These are phyloP conservation scores for Calameuta idolon DNA, from an alignment of 2,888 invertebrate genomes.

Conservation along the genomic window DNA sequence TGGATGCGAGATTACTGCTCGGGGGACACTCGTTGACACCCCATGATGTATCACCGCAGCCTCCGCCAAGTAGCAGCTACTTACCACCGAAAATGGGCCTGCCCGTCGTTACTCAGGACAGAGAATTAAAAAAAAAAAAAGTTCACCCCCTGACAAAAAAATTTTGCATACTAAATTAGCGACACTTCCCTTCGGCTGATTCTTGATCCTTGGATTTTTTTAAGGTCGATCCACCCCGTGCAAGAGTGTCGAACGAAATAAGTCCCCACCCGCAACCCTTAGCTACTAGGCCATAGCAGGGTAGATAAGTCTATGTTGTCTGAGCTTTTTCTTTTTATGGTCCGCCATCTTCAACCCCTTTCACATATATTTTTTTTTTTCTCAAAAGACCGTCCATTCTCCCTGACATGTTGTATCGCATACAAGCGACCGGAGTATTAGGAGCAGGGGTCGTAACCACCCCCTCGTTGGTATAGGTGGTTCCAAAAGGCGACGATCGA, in stretches of 20 bases:
- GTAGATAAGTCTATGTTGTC: slow-evolving; percentile 21
- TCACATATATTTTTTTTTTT: slow-evolving; percentile 35
- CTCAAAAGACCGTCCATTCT: slow-evolving; percentile 24
- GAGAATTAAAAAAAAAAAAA: slow-evolving; percentile 27
- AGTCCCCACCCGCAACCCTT: neutral
- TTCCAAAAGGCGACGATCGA: neutral
- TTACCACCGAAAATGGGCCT: slow-evolving; percentile 36
- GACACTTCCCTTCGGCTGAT: neutral
- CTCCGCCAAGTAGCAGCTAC: slow-evolving; percentile 41
- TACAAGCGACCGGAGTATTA: slow-evolving; percentile 14
- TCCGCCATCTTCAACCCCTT: slow-evolving; percentile 52
- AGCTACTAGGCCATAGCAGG: neutral
- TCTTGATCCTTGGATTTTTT: neutral
- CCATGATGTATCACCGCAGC: slow-evolving; percentile 50
- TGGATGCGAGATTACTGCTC: slow-evolving; percentile 64
- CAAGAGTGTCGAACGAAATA: neutral
- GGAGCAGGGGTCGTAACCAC: neutral
- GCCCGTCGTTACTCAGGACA: slow-evolving; percentile 17
- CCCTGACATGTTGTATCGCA: slow-evolving; percentile 25
- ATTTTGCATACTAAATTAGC: slow-evolving; percentile 2
- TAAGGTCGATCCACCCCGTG: neutral
- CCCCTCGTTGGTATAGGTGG: neutral
- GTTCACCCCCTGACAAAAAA: slow-evolving; percentile 9
- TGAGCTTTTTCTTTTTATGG: slow-evolving; percentile 23
- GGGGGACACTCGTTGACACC: slow-evolving; percentile 58